Percentiles rank a stretch among this genome's conserved stretches.
These are phyloP conservation scores for Heterocephalus glaber DNA, from an alignment of 2,113 vertebrate species.

Conservation along the genomic window DNA sequence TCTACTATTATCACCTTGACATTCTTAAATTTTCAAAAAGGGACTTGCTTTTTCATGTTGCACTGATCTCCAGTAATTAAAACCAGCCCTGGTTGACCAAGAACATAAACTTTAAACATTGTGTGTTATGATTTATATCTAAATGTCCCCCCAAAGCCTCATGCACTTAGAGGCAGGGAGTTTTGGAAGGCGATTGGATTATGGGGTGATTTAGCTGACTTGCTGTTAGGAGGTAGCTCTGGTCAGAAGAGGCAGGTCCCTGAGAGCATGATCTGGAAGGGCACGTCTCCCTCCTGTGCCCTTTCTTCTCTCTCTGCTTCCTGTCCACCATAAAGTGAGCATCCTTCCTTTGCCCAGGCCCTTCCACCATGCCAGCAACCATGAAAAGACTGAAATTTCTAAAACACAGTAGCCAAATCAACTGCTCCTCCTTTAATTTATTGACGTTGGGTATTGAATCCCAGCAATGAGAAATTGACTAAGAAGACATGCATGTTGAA, in stretches of 20 bases:
- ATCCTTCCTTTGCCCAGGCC: not conserved
- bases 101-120: not conserved
- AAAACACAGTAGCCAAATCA: not conserved
- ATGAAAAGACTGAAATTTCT: not conserved
- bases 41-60: not conserved
- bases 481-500: not conserved
- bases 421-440: not conserved
- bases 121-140: not conserved
- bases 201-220: not conserved
- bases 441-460: not conserved
- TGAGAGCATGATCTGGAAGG: not conserved
- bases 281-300: not conserved
- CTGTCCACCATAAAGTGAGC: not conserved
- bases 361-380: not conserved
- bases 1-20: not conserved
- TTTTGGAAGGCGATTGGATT: not conserved
- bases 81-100: not conserved
- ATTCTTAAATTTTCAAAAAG: not conserved
- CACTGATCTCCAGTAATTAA: not conserved
- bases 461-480: not conserved
- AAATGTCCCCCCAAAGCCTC: not conserved
- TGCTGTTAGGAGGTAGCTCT: not conserved
- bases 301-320: not conserved
- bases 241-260: not conserved
- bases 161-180: not conserved